Percentiles rank a stretch among this genome's conserved stretches.
These are phyloP conservation scores for Thunnus albacares DNA, from an alignment of 2,797 vertebrate genomes.

Conservation along the genomic window DNA sequence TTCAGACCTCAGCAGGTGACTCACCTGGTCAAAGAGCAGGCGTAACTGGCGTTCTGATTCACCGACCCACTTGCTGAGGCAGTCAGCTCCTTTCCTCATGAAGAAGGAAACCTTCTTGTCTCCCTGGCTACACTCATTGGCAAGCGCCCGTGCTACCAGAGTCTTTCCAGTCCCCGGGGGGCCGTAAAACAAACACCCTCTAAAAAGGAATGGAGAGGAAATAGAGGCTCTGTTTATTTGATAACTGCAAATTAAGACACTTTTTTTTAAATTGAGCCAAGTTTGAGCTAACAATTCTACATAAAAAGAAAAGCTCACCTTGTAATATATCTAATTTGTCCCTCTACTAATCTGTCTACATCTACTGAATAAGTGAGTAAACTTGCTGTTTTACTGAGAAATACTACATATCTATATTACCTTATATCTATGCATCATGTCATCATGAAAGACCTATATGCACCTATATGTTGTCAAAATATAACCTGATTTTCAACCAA, in stretches of 20 bases:
- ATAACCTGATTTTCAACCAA: background rate
- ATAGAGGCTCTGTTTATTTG: background rate
- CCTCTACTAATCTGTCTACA: background rate
- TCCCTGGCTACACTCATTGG: slow-evolving; percentile 98
- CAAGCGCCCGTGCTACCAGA: slow-evolving; percentile 96
- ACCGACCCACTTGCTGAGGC: slow-evolving; percentile 99
- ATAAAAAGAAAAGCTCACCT: too few relatives aligned
- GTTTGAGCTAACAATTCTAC: too few relatives aligned
- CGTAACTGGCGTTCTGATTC: slow-evolving; percentile 98
- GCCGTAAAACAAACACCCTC: slow-evolving; percentile 99
- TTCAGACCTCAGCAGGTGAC: slow-evolving; percentile 12
- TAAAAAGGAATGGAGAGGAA: slow-evolving; percentile 60
- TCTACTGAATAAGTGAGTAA: too few relatives aligned
- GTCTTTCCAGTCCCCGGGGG: slow-evolving; percentile 99
- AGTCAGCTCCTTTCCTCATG: slow-evolving; percentile 99
- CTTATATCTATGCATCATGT: background rate
- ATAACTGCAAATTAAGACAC: background rate
- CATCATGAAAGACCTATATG: background rate
- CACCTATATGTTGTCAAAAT: background rate
- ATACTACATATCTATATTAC: background rate
- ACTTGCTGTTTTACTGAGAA: too few relatives aligned
- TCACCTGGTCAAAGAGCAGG: slow-evolving; percentile 99
- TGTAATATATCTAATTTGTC: too few relatives aligned
- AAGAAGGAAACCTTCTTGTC: slow-evolving; percentile 98
- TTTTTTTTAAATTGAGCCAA: background rate